phyloP scores from a whole-genome alignment of 2,888 invertebrate genomes.

The Caenorhabditis auriculariae region DNA sequence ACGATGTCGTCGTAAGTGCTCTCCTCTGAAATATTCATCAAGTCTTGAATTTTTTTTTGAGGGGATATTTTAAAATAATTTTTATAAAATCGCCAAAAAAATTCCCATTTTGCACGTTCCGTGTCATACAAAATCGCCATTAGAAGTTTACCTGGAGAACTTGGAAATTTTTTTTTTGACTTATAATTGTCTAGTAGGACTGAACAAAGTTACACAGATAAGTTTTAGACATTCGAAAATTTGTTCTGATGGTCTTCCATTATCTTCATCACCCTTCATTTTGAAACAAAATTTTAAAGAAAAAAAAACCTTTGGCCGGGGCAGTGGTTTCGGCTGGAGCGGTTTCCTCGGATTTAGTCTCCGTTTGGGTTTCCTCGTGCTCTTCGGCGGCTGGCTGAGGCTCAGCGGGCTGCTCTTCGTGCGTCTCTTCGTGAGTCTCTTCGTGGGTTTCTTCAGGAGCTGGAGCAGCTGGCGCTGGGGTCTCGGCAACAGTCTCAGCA shows the following conservation, averaged over 20 bases:
- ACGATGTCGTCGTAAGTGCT: slow-evolving; percentile 51
- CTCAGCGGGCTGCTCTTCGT: slow-evolving; percentile 5
- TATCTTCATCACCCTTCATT: not conserved
- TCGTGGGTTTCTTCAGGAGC: slow-evolving; percentile 10
- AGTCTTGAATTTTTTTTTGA: too few species aligned
- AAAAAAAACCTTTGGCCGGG: slow-evolving; percentile 9
- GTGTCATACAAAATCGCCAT: too few species aligned
- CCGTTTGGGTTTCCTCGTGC: slow-evolving; percentile 12
- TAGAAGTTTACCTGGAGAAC: too few species aligned
- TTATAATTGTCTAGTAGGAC: too few species aligned
- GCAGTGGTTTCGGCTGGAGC: slow-evolving; percentile 9
- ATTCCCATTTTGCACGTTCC: too few species aligned
- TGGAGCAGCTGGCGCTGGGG: slow-evolving; percentile 7
- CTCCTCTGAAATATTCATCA: slow-evolving; percentile 27
- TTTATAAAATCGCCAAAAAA: too few species aligned
- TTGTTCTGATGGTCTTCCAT: not conserved
- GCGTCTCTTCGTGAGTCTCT: too few species aligned
- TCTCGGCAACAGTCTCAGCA: slow-evolving; percentile 6
- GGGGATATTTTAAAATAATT: too few species aligned
- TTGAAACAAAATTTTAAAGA: too few species aligned
- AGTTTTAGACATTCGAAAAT: too few species aligned
- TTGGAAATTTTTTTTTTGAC: too few species aligned
- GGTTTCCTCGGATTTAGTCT: slow-evolving; percentile 12
- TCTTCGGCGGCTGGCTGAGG: slow-evolving; percentile 10
- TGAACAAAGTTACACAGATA: too few species aligned